Evolutionary conservation across 2,888 invertebrate genomes (phyloP).

Genomic region (Ischnus inquisitorius): DNA sequence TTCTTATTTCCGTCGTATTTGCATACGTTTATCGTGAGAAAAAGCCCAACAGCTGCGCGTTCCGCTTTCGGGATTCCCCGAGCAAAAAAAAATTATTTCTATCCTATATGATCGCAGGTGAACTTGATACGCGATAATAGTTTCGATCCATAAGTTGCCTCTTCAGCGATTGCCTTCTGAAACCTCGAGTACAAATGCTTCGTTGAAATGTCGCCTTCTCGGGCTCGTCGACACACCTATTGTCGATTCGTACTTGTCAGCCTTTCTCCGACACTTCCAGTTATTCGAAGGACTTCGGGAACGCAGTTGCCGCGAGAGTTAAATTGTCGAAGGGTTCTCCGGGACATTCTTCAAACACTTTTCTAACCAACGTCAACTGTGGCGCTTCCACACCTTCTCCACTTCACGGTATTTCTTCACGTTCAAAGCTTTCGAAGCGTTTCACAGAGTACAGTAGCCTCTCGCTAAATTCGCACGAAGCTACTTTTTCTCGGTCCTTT

Average conservation of each 20-base stretch:
- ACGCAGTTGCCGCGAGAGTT: constrained; percentile 3
- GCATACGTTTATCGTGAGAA: constrained; percentile 27
- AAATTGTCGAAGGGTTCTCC: background rate
- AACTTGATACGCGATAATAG: background rate
- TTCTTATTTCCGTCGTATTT: constrained; percentile 17
- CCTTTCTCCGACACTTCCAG: constrained; percentile 11
- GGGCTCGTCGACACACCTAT: background rate
- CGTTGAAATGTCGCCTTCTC: constrained; percentile 26
- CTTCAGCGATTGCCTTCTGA: constrained; percentile 23
- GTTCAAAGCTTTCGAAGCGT: no score
- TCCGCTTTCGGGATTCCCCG: background rate
- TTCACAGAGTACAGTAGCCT: no score
- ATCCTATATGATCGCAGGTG: background rate
- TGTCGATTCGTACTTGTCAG: no score
- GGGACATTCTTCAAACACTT: constrained; percentile 21
- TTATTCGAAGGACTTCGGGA: constrained; percentile 8
- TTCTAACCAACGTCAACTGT: background rate
- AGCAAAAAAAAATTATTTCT: background rate
- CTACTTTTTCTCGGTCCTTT: no score
- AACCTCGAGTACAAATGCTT: constrained; percentile 16
- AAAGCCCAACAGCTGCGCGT: background rate
- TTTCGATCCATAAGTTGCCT: background rate
- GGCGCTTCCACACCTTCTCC: no score
- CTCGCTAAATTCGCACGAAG: no score
- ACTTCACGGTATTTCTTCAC: no score